Percentiles rank a stretch among this genome's conserved stretches.
Evolutionary conservation across 2,888 invertebrate species (phyloP).

Genomic region (Noctua comes): DNA sequence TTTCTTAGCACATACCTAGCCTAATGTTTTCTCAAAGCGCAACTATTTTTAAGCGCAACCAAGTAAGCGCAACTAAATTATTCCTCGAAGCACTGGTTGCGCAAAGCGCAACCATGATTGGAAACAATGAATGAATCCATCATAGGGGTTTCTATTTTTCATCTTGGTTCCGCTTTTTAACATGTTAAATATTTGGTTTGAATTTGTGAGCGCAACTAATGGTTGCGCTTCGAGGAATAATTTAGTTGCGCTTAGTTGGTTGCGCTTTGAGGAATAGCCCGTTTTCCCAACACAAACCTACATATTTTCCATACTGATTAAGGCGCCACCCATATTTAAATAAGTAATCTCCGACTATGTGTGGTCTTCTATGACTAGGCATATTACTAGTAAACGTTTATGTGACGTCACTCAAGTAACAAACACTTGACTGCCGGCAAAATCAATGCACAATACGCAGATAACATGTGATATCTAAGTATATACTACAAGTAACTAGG

Average conservation of each 20-base stretch:
- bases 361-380: conserved; percentile 19
- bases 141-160: no score
- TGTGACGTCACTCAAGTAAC: conserved; percentile 44
- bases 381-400: conserved; percentile 21
- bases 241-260: no score
- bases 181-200: no score
- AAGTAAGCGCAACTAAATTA: no score
- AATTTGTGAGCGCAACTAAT: no score
- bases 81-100: no score
- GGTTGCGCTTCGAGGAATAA: no score
- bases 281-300: not conserved
- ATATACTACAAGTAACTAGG: not conserved
- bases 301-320: conserved; percentile 31
- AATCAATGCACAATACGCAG: conserved; percentile 45
- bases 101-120: no score
- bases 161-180: no score
- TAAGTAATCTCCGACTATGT: conserved; percentile 39
- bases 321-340: conserved; percentile 31
- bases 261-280: no score
- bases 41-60: no score
- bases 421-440: conserved; percentile 40
- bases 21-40: not conserved
- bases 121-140: no score
- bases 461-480: conserved; percentile 28
- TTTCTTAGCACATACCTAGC: not conserved